These are phyloP conservation scores for Cephonodes hylas DNA, from an alignment of 2,888 invertebrate species.

Conservation along the genomic window DNA sequence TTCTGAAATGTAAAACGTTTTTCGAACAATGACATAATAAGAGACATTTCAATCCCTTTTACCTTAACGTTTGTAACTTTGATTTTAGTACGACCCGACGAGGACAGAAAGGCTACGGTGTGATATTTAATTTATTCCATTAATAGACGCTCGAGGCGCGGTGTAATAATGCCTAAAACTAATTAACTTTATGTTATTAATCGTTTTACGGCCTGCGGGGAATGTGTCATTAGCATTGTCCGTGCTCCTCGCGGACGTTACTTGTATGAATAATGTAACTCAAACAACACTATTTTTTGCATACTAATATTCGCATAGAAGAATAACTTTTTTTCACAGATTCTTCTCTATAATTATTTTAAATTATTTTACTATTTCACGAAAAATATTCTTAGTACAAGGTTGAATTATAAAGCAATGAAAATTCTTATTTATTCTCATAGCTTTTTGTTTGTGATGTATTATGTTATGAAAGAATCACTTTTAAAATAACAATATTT, in stretches of 20 bases:
- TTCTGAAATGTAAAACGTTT: background rate
- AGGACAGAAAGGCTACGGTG: background rate
- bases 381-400: too few species aligned
- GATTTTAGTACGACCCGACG: background rate
- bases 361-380: background rate
- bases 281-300: background rate
- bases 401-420: too few species aligned
- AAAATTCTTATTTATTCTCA: too few species aligned
- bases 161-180: background rate
- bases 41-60: background rate
- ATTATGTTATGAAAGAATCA: too few species aligned
- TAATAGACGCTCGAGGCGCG: background rate
- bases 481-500: too few species aligned
- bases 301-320: too few species aligned
- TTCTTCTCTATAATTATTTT: background rate
- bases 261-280: background rate
- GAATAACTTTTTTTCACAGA: background rate
- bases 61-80: background rate
- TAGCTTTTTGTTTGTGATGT: too few species aligned
- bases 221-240: background rate
- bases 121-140: conserved; percentile 1
- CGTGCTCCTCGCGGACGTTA: background rate
- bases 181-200: background rate
- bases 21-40: too few species aligned
- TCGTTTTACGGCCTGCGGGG: background rate